phyloP scores from a whole-genome alignment of 2,888 invertebrate species.

The Lacanobia wlatinum region DNA sequence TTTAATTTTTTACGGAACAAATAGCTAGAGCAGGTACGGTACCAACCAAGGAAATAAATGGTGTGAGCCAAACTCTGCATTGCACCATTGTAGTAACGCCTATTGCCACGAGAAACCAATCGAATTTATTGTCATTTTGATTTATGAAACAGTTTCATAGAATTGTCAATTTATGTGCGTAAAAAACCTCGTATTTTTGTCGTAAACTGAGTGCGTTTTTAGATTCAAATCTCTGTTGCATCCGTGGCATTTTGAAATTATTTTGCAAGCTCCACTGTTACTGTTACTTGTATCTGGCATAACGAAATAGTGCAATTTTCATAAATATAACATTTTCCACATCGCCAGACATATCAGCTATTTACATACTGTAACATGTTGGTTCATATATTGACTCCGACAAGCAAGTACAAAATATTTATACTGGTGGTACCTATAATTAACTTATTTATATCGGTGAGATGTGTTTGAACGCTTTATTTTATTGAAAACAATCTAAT shows the following conservation, averaged over 20 bases:
- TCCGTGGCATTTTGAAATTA: not conserved
- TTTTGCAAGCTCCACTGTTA: not conserved
- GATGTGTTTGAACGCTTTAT: not conserved
- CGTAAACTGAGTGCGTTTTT: slow-evolving; percentile 1
- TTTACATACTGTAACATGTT: not conserved
- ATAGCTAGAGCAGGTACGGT: slow-evolving; percentile 24
- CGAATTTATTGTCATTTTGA: slow-evolving; percentile 49
- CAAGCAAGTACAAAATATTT: not conserved
- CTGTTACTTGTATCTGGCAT: not conserved
- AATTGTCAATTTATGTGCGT: slow-evolving; percentile 39
- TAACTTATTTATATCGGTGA: no score
- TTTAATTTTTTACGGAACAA: slow-evolving; percentile 40
- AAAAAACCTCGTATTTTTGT: slow-evolving; percentile 17
- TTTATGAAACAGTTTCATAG: slow-evolving; percentile 51
- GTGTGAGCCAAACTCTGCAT: slow-evolving; percentile 58
- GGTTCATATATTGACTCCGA: not conserved
- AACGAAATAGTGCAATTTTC: not conserved
- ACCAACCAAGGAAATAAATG: slow-evolving; percentile 48
- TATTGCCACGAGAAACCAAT: slow-evolving; percentile 54
- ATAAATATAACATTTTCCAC: slow-evolving; percentile 12
- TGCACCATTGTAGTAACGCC: slow-evolving; percentile 63
- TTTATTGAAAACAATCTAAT: slow-evolving; percentile 11
- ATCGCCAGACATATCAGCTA: not conserved
- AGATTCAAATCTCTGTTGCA: slow-evolving; percentile 16
- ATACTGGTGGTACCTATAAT: no score